Evolutionary conservation across 2,797 vertebrate species (phyloP).

Genomic region (Eulemur albifrons): DNA sequence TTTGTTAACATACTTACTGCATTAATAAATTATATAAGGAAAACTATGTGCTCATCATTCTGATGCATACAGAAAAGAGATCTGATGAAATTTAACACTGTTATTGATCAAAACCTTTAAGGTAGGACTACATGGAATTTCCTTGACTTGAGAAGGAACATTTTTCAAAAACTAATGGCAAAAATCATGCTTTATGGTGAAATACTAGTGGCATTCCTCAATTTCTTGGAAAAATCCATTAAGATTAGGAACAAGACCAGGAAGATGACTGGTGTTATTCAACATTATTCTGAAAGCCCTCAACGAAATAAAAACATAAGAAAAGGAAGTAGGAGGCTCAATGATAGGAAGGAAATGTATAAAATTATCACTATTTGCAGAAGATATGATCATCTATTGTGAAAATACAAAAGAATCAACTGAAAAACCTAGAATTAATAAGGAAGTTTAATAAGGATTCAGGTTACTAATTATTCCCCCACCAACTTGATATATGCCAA

Average conservation of each 20-base stretch:
- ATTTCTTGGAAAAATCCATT: not conserved
- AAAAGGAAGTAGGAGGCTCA: not conserved
- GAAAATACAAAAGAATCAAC: not conserved
- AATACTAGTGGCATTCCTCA: not conserved
- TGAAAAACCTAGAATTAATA: not conserved
- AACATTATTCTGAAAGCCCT: not conserved
- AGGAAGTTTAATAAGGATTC: not conserved
- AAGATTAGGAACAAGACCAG: not conserved
- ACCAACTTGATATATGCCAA: not conserved
- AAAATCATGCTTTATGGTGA: not conserved
- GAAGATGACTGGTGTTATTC: not conserved
- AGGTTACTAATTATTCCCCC: not conserved
- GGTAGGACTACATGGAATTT: not conserved
- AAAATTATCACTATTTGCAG: not conserved
- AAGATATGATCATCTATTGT: not conserved
- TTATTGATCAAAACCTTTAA: slow-evolving; percentile 24
- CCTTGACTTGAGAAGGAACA: not conserved
- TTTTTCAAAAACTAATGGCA: not conserved
- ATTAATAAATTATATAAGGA: not conserved
- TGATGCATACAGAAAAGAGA: not conserved
- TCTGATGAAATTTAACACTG: not conserved
- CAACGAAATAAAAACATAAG: not conserved
- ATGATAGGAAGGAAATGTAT: not conserved
- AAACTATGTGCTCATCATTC: not conserved
- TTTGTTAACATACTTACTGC: not conserved